Evolutionary conservation across 2,888 invertebrate genomes (phyloP).

Genomic region (Heterodera filipjevi): DNA sequence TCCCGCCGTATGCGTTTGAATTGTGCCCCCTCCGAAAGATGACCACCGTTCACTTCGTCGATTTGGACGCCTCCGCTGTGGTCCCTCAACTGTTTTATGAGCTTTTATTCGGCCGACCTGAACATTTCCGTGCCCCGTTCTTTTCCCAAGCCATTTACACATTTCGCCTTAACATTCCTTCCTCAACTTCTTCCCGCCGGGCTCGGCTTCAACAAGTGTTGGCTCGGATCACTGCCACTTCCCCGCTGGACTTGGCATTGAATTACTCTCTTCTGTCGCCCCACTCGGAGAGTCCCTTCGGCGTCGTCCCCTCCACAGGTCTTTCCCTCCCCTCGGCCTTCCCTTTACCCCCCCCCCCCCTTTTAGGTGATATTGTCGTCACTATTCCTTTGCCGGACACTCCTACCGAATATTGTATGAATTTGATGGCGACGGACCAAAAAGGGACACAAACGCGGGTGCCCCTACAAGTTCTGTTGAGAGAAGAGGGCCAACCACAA

Average conservation of each 20-base stretch:
- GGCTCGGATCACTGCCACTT: conserved; percentile 32
- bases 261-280: conserved; percentile 31
- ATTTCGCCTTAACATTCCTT: conserved; percentile 25
- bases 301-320: conserved; percentile 38
- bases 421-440: conserved; percentile 37
- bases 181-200: not conserved
- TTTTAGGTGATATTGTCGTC: conserved; percentile 42
- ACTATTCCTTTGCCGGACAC: conserved; percentile 10
- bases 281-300: conserved; percentile 25
- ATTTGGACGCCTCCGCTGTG: conserved; percentile 27
- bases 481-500: not conserved
- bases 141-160: conserved; percentile 36
- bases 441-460: conserved; percentile 29
- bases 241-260: conserved; percentile 31
- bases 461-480: conserved; percentile 29
- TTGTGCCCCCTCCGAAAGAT: conserved; percentile 14
- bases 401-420: conserved; percentile 32
- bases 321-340: not conserved
- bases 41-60: conserved; percentile 33
- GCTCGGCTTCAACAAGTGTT: conserved; percentile 30
- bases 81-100: conserved; percentile 38
- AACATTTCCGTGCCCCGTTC: conserved; percentile 37
- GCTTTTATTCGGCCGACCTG: conserved; percentile 39
- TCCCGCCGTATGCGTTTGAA: not conserved
- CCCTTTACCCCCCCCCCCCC: not conserved